Percentiles rank a stretch among this genome's conserved stretches.
Conservation (phyloP, 2,888 invertebrate species). For the Drosophila rubida region DNA sequence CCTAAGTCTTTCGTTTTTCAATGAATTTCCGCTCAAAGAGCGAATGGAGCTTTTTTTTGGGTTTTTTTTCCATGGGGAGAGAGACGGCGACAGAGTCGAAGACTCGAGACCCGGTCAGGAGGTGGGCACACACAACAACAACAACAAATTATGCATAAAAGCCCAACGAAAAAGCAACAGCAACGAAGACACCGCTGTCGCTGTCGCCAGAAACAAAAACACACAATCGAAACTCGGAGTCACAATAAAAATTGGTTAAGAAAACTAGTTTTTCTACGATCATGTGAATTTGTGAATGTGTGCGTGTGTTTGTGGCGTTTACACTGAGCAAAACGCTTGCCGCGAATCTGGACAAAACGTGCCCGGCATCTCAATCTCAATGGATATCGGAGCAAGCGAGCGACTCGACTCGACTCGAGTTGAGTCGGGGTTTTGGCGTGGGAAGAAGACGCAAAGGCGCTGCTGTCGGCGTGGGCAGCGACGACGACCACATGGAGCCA, state of each 20-base stretch:
- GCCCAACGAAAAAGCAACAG: slow-evolving; percentile 34
- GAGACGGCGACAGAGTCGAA: slow-evolving; percentile 24
- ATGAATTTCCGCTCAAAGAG: slow-evolving; percentile 70
- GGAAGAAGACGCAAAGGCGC: slow-evolving; percentile 64
- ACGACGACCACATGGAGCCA: slow-evolving; percentile 22
- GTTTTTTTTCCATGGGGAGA: slow-evolving; percentile 6
- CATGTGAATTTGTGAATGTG: slow-evolving; percentile 31
- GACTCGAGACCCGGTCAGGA: slow-evolving; percentile 42
- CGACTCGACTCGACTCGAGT: slow-evolving; percentile 8
- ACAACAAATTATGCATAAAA: slow-evolving; percentile 62
- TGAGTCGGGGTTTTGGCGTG: slow-evolving; percentile 44
- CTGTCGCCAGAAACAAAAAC: slow-evolving; percentile 39
- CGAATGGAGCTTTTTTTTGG: slow-evolving; percentile 27
- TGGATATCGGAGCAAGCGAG: slow-evolving; percentile 40
- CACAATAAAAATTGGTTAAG: slow-evolving; percentile 73
- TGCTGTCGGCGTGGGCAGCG: slow-evolving; percentile 52
- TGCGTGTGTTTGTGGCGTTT: slow-evolving; percentile 34
- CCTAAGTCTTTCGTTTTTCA: slow-evolving; percentile 78
- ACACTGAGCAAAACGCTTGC: slow-evolving; percentile 64
- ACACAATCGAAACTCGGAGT: slow-evolving; percentile 65
- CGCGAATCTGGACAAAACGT: slow-evolving; percentile 58
- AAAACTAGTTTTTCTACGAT: slow-evolving; percentile 73
- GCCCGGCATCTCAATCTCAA: slow-evolving; percentile 56
- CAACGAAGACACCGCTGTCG: slow-evolving; percentile 34
- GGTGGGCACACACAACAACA: slow-evolving; percentile 39